Evolutionary conservation across 1,140 invertebrate genomes (phyloP).

Genomic region (Prorops nasuta): DNA sequence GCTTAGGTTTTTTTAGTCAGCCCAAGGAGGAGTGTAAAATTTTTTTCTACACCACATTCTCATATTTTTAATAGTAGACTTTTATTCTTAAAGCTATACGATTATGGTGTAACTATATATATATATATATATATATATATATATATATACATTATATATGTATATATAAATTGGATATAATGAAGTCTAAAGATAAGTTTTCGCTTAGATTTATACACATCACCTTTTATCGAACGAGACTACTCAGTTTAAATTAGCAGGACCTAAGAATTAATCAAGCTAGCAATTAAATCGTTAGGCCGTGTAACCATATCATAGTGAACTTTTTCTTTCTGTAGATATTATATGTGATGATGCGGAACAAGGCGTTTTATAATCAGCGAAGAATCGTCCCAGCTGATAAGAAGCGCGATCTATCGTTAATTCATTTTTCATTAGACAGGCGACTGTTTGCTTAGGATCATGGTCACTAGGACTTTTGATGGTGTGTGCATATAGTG

Average conservation of each 20-base stretch:
- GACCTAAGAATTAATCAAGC: conserved; percentile 22
- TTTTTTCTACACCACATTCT: conserved; percentile 29
- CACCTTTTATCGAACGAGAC: conserved; percentile 8
- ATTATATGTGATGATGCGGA: conserved; percentile 35
- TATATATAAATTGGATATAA: conserved; percentile 16
- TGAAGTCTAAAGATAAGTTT: conserved; percentile 20
- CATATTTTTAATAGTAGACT: conserved; percentile 10
- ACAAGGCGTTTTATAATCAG: conserved; percentile 23
- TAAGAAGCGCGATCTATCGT: too few species aligned
- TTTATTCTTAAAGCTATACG: too few species aligned
- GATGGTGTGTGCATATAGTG: too few species aligned
- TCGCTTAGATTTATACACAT: conserved; percentile 17
- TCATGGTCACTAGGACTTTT: too few species aligned
- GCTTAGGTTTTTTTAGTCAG: conserved; percentile 2
- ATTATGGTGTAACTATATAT: conserved; percentile 4
- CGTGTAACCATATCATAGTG: conserved; percentile 38
- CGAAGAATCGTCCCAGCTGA: conserved; percentile 34
- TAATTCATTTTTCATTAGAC: too few species aligned
- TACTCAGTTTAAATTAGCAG: too few species aligned
- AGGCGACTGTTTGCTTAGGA: too few species aligned
- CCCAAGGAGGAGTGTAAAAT: conserved; percentile 2
- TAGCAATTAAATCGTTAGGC: conserved; percentile 32
- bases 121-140: conserved; percentile 20
- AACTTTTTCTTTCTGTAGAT: conserved; percentile 40
- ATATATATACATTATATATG: too few species aligned